phyloP scores from a whole-genome alignment of 2,797 vertebrate species.

The Enteromius afrohamiltoni region DNA sequence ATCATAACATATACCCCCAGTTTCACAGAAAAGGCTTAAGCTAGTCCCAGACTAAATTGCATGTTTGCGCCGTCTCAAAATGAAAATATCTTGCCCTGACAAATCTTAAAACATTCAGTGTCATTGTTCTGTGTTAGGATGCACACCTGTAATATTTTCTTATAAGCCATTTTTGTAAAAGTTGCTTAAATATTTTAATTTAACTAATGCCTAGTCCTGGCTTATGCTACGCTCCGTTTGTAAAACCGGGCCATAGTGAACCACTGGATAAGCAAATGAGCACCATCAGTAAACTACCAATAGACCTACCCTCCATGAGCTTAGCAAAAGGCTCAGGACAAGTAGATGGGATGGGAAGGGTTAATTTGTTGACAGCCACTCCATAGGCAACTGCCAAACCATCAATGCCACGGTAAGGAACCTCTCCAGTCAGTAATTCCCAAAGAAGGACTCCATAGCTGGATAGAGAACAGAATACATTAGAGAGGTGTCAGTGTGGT shows the following conservation, averaged over 20 bases:
- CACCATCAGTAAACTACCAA: neutral
- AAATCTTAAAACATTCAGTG: too few relatives aligned
- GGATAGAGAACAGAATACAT: conserved; percentile 44
- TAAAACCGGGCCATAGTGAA: neutral
- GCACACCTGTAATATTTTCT: too few relatives aligned
- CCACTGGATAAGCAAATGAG: neutral
- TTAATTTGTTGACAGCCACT: conserved; percentile 94
- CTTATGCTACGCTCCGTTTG: too few relatives aligned
- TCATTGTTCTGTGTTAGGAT: too few relatives aligned
- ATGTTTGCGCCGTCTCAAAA: too few relatives aligned
- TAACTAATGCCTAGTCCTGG: too few relatives aligned
- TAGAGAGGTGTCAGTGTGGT: neutral
- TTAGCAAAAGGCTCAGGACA: conserved; percentile 94
- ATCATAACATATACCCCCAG: neutral
- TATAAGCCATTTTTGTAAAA: too few relatives aligned
- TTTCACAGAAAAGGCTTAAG: too few relatives aligned
- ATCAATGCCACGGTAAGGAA: conserved; percentile 95
- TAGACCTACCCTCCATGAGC: conserved; percentile 89
- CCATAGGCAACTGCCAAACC: conserved; percentile 94
- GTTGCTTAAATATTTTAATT: too few relatives aligned
- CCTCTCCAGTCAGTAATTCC: conserved; percentile 95
- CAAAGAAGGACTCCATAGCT: conserved; percentile 95
- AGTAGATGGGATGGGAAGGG: conserved; percentile 92
- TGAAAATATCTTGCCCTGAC: too few relatives aligned
- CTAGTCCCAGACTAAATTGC: too few relatives aligned